phyloP scores from a whole-genome alignment of 1,140 invertebrate species.

The Antheraea pernyi region DNA sequence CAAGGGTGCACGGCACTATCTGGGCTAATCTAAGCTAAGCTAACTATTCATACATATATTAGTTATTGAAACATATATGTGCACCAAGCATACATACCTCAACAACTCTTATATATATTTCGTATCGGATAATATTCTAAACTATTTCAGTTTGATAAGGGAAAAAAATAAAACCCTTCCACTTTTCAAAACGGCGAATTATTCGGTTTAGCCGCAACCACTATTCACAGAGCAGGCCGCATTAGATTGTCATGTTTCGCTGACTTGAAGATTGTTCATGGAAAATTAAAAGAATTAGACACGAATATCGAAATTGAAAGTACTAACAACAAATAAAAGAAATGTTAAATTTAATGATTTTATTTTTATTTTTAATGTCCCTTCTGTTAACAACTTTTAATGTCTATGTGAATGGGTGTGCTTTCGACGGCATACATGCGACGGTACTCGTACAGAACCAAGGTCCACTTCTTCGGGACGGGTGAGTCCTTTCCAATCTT shows the following conservation, averaged over 20 bases:
- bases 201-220: constrained; percentile 52
- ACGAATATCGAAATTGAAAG: neutral
- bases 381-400: neutral
- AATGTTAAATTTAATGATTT: neutral
- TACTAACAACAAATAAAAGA: neutral
- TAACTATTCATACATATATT: too few species aligned
- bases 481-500: constrained; percentile 56
- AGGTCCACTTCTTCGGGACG: constrained; percentile 62
- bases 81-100: too few species aligned
- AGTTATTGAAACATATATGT: too few species aligned
- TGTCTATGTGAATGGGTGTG: constrained; percentile 17
- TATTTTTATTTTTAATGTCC: neutral
- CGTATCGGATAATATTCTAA: too few species aligned
- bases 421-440: constrained; percentile 15
- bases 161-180: too few species aligned
- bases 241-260: constrained; percentile 50
- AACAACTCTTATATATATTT: too few species aligned
- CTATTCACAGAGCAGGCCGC: constrained; percentile 28
- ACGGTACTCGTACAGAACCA: constrained; percentile 17
- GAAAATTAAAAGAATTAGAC: constrained; percentile 36
- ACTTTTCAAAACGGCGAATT: constrained; percentile 45
- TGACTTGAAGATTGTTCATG: constrained; percentile 38
- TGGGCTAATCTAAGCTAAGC: too few species aligned
- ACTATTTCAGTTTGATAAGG: too few species aligned
- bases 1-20: too few species aligned